Base-by-base conservation (phyloP, 2,888 invertebrate genomes). In the Linyphia triangularis region DNA sequence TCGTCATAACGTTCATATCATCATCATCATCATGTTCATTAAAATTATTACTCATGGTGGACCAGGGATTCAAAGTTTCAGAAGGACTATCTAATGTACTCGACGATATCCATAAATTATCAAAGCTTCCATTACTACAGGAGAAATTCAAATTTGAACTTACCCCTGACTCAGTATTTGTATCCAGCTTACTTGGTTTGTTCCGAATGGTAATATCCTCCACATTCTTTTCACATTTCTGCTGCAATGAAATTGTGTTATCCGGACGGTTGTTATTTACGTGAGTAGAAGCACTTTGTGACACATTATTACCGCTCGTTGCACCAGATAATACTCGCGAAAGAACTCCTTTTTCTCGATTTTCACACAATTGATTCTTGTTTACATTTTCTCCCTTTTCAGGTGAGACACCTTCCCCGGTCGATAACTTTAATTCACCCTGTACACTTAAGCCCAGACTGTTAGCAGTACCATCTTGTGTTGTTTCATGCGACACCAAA, bases 91-190 rank as follows among this genome's bases (percentile, higher is more conserved):
- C 67, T 22, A 73, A 19, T 30, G 43, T 67, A 24, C 40, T 28
- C 5, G 59, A 57, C 0, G 86, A 40, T 67, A 86, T 81, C 86
- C 86, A 86, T 10, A 86, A 59, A 28, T 24, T 59, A 33, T 86
- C 86, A 69, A 86, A 81, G 61, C 30, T 28, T 22, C 13, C 26
- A 40, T 82, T 19, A 30, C 10, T 24, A 28, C 37, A 28, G 16
- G 24, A 65, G 28, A 16, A 26, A 81, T 81, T 59, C 13, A 72
- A 70, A 81, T 13, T 16, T 4, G 72, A 57, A 86, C 86, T 86
- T 81, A 86, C 86, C 86, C 65, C 40, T 59, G n/a, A 9, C 19
- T 57, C 16, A 26, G 10, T 22, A 4, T 2, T 33, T 16, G 19
- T 37, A 77, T 77, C 69, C 65, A 37, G 24, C 19, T 70, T 59